These are phyloP conservation scores for Orchesella flavescens DNA, from an alignment of 2,888 invertebrate genomes.

Conservation along the genomic window DNA sequence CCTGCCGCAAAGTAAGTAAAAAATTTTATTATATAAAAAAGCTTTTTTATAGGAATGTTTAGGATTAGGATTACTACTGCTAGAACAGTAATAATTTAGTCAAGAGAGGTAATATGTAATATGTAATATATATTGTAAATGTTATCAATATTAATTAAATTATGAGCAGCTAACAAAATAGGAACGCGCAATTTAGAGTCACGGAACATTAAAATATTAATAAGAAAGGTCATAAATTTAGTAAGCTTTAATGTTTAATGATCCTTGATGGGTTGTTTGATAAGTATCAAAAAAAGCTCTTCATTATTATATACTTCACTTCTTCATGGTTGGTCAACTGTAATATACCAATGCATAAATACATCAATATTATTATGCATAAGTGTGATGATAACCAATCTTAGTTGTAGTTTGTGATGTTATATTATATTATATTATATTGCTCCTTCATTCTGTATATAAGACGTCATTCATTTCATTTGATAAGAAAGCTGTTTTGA, in stretches of 20 bases:
- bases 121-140: background rate
- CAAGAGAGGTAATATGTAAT: too few species aligned
- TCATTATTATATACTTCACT: too few species aligned
- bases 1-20: slow-evolving; percentile 76
- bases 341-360: slow-evolving; percentile 1
- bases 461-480: too few species aligned
- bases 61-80: too few species aligned
- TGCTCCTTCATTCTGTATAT: too few species aligned
- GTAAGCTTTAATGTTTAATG: slow-evolving; percentile 58
- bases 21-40: slow-evolving; percentile 35
- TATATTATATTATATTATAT: too few species aligned
- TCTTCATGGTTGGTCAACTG: slow-evolving; percentile 56
- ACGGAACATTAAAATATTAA: slow-evolving; percentile 2
- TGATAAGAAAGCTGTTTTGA: too few species aligned
- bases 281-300: slow-evolving; percentile 40
- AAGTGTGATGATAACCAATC: slow-evolving; percentile 23
- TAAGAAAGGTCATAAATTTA: slow-evolving; percentile 28
- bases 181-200: background rate
- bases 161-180: background rate
- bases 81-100: too few species aligned
- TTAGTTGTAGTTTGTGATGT: background rate
- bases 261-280: slow-evolving; percentile 46
- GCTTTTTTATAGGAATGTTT: background rate
- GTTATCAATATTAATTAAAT: slow-evolving; percentile 7
- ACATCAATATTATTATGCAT: slow-evolving; percentile 9